A percentile compares a stretch with the other conserved stretches of the same genome.
These are phyloP conservation scores for Thera britannica DNA, from an alignment of 2,888 invertebrate species.

Conservation along the genomic window DNA sequence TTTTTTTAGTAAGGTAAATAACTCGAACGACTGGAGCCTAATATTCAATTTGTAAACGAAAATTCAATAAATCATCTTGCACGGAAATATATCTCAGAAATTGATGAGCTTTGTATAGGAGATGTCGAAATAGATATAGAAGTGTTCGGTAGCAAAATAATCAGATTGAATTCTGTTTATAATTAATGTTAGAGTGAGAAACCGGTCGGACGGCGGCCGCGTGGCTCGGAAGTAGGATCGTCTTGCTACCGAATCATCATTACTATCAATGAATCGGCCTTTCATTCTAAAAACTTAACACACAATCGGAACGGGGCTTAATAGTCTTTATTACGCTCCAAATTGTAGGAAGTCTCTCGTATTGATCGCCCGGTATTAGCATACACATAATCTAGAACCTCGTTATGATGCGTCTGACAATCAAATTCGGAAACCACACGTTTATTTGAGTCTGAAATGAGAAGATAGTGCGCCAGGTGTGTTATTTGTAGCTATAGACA, in stretches of 20 bases:
- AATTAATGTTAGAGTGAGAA: conserved; percentile 71
- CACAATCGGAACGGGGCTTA: conserved; percentile 61
- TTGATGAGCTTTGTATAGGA: conserved; percentile 63
- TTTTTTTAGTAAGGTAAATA: conserved; percentile 29
- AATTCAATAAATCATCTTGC: conserved; percentile 68
- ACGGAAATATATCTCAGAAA: conserved; percentile 70
- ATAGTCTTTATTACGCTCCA: conserved; percentile 66
- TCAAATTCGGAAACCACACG: conserved; percentile 42
- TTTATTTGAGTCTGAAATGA: conserved; percentile 38
- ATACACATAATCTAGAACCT: conserved; percentile 47
- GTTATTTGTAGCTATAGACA: conserved; percentile 68
- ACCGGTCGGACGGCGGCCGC: conserved; percentile 68
- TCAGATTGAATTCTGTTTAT: conserved; percentile 76
- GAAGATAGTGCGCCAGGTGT: conserved; percentile 55
- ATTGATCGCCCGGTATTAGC: conserved; percentile 59
- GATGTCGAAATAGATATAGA: conserved; percentile 70
- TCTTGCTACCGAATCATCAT: conserved; percentile 66
- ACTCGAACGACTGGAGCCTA: conserved; percentile 46
- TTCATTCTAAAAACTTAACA: conserved; percentile 66
- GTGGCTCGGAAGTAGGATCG: conserved; percentile 71
- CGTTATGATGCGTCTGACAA: conserved; percentile 46
- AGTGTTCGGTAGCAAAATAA: conserved; percentile 75
- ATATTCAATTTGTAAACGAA: conserved; percentile 59
- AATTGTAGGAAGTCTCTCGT: conserved; percentile 62
- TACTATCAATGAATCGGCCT: conserved; percentile 81